These are phyloP conservation scores for Lipophrys pholis DNA, from an alignment of 2,113 vertebrate species.

Conservation along the genomic window DNA sequence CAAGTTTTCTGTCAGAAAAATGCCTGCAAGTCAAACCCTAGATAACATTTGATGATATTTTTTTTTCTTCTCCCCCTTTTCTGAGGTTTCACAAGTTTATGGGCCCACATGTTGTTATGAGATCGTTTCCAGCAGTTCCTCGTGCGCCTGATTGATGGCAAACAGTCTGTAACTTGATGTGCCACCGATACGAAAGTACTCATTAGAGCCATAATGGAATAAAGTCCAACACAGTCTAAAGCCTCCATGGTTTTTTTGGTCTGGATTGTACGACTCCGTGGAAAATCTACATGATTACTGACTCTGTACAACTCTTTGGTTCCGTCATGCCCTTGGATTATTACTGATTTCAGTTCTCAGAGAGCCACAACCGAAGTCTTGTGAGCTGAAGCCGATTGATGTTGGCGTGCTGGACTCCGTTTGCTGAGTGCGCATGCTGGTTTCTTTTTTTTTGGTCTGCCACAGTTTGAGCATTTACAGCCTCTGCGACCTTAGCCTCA, in stretches of 20 bases:
- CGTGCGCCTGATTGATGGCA: constrained; percentile 26
- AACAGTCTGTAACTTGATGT: constrained; percentile 10
- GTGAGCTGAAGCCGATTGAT: background rate
- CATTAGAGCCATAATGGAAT: background rate
- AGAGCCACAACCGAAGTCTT: constrained; percentile 14
- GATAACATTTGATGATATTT: background rate
- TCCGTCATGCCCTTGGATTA: background rate
- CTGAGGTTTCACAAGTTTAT: background rate
- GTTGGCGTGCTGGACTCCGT: background rate
- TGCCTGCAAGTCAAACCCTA: background rate
- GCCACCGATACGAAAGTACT: constrained; percentile 8
- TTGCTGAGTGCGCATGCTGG: background rate
- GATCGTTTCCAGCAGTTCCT: constrained; percentile 17
- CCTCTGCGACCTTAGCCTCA: constrained; percentile 7
- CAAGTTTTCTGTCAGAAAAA: background rate
- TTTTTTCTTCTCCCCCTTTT: too few relatives aligned
- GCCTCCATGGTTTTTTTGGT: background rate
- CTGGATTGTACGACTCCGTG: background rate
- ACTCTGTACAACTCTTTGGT: background rate
- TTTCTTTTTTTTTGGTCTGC: constrained; percentile 11
- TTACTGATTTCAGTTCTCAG: background rate
- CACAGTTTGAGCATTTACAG: constrained; percentile 11
- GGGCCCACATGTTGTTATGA: background rate
- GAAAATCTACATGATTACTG: background rate
- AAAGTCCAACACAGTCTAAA: constrained; percentile 7